Base-by-base conservation (phyloP, 35 echinoderm and acorn worm species). In the Lytechinus pictus region DNA sequence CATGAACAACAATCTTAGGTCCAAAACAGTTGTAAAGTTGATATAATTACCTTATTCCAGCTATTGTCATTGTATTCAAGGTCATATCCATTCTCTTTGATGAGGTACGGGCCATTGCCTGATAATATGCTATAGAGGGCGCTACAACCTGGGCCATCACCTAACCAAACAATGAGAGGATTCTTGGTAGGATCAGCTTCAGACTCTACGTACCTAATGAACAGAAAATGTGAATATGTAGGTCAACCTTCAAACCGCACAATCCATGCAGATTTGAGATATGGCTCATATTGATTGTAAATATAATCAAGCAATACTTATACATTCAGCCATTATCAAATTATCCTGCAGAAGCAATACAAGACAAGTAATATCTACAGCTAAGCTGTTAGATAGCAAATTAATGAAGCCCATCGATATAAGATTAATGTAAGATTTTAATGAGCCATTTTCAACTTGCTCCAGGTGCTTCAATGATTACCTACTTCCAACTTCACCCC, bases 91-190 rank as follows among this genome's bases (percentile, higher is more conserved):
- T 97, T 94, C 14, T 71, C 27, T 27, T 97, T 89, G 54, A 99
- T 61, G 16, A 52, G 61, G 53, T 97, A 99, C 21, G 98, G 98
- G 5, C 98, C 98, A 96, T 99, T 96, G 54, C 96, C 97, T 52
- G 97, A 91, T 10, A 99, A 95, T 1, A 96, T 72, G 61, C 95
- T 94, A 91, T 95, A 94, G 89, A 99, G 66, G 27, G 98, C 95
- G 91, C 98, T 99, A 92, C 98, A 99, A 10, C 97, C 98, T 92
- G 98, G 98, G 16, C 98, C 98, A 86, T 97, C 97, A 91, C 94
- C 97, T 44, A 97, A 58, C 96, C 97, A 99, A 10, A 99, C 86
- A 55, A 99, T 97, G 8, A 99, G 52, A 57, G 98, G 98, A 92
- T 99, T 97, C 33, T 96, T 96, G 44, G 44, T 95, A 27, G 97